Evolutionary conservation across 1,140 invertebrate species (phyloP), one percentile per base, ranked within the genome.

Genomic region (Drosophila novamexicana): DNA sequence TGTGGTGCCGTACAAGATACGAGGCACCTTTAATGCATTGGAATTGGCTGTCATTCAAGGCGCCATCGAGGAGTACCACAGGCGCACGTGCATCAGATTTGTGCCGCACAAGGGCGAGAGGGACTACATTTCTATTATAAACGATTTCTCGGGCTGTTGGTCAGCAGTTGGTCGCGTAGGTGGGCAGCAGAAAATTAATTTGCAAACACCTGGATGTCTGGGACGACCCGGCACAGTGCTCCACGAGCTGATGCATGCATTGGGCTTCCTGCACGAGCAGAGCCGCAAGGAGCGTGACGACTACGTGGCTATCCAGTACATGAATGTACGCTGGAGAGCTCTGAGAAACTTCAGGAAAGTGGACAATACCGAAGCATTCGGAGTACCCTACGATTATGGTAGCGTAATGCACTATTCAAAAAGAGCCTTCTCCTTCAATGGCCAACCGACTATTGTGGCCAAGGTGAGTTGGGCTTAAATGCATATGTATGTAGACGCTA

Each of bases 251-350:
- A 95, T 97, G 93, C 97, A 98, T 78, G 95, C 95, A 0, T 78
- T 96, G n/a, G 97, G 97, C 1, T 97, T 98, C 91, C 94, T 96
- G 82, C 97, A 98, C 91, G 97, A 98, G 83, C 97, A 98, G 82
- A 97, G 95, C 75, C 93, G 97, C 16, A 93, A 92, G 8, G 97
- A 98, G 74, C 93, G 97, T 12, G 97, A 97, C 81, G 93, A 95
- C 18, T 96, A 94, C 82, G 95, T 98, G 0, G 92, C 76, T 0
- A 94, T 98, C 22, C 90, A 94, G 16, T 96, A 95, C 91, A 71
- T 72, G 8, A 90, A 83, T 61, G 72, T 88, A n/a, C 58, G 49
- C n/a, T 10, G 64, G 94, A 94, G 94, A 14, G 93, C 94, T 2
- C 92, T 94, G 73, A 92, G 92, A 18, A 96, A 96, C 91, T 96